Evolutionary conservation across 2,113 vertebrate genomes (phyloP), one percentile per base, ranked within the genome.

Genomic region (Oncorhynchus mykiss): DNA sequence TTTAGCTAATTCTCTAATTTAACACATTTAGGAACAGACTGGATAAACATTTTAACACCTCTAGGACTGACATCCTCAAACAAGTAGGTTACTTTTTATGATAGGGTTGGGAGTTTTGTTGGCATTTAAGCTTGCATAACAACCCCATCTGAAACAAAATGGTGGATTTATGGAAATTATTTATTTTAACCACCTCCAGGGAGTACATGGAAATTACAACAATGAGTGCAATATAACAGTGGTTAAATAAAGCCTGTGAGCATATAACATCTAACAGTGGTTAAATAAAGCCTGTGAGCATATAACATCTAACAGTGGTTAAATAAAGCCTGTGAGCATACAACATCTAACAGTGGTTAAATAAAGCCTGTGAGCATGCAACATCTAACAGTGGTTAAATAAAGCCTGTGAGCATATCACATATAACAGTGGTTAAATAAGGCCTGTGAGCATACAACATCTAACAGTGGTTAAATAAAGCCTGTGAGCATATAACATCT

Each of bases 231-330:
- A 77, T 85, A 85, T 90, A 88, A 81, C 81, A 80, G 86, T 39
- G 39, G 39, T 78, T 89, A 86, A 88, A 87, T 85, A 85, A 78
- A 82, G 87, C 51, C 82, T 88, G 75, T 62, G 39, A 51, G 72
- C 64, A 16, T 65, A 13, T 68, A 65, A 34, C 73, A 73, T 76
- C 62, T 18, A 54, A 67, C 82, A 74, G 65, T 72, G 71, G 73
- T 27, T 3, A 27, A 27, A 27, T 27, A 27, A 27, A 27, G 27
- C 27, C 27, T 0, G 27, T 27, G 27, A 27, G 27, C 27, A 27
- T 27, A 27, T 27, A 27, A 27, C 27, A 27, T 27, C 27, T 27
- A 3, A 27, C 27, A 27, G 27, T 27, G 27, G 27, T 27, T 27
- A 27, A 27, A 27, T 27, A 27, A 27, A 27, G 27, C 27, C 0